Evolutionary conservation across 2,113 vertebrate species (phyloP), one percentile per base, ranked within the genome.

Genomic region (Myiozetetes cayanensis): DNA sequence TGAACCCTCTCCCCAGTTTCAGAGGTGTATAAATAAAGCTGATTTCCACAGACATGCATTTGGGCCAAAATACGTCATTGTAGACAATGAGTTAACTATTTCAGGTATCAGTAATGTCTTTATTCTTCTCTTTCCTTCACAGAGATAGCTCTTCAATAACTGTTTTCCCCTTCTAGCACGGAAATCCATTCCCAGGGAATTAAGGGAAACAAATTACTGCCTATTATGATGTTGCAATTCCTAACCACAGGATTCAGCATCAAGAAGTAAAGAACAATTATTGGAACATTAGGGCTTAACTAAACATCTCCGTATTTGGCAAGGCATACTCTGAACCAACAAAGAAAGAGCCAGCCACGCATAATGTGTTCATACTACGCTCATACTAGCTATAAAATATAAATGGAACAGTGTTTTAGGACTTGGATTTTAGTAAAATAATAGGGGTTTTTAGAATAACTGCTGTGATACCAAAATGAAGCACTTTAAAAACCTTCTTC

Each of bases 181-280:
- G 58, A 89, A 94, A 91, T 82, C 8, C 67, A 76, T 96, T 94
- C 75, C 41, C 87, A 89, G 66, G 9, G 73, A 94, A 89, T 89
- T 90, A 93, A 94, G 21, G 31, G 71, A 70, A 94, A 95, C 93
- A 96, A 95, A 96, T 93, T 95, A 73, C 71, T 87, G 58, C 52
- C 74, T 89, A 6, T 85, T 94, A 93, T 35, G 71, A 87, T 95
- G 89, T 94, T 76, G 87, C 85, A 97, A 94, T 28, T 82, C 52
- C 55, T 76, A 96, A 95, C 93, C 93, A 87, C 87, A 94, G 35
- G 53, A 78, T 59, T 73, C 67, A 89, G n/a, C 71, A 77, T 89
- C 55, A 83, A 94, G 91, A 87, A 96, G 23, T 33, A 75, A 95
- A 94, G 91, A 95, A 94, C 55, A 94, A 85, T 96, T 94, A 94